Evolutionary conservation across 2,888 invertebrate genomes (phyloP).

Genomic region (Gnatocerus cornutus): DNA sequence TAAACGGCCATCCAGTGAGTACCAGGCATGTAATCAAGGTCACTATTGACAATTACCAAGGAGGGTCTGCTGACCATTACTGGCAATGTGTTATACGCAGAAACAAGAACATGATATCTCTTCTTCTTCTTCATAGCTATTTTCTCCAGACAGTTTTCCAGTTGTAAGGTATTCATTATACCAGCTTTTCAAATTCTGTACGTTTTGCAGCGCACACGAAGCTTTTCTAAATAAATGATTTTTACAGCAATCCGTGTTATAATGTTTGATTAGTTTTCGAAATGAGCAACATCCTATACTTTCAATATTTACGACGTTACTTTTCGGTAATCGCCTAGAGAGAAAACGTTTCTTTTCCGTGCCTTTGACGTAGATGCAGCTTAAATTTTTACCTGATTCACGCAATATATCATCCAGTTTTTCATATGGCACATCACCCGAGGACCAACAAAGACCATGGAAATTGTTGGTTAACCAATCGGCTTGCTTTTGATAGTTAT

Average conservation of each 20-base stretch:
- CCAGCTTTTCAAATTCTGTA: slow-evolving; percentile 5
- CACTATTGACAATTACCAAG: background rate
- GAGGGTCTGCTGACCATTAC: background rate
- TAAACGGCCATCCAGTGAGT: too few species aligned
- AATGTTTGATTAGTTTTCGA: background rate
- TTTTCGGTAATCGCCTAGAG: background rate
- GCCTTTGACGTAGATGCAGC: background rate
- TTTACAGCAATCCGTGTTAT: background rate
- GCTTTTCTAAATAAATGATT: slow-evolving; percentile 2
- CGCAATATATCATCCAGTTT: background rate
- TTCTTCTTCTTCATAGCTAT: too few species aligned
- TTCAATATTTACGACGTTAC: slow-evolving; percentile 21
- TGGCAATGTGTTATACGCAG: background rate
- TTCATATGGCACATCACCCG: background rate
- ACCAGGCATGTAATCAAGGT: too few species aligned
- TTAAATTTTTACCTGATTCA: background rate
- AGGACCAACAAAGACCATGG: background rate
- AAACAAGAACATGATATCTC: too few species aligned
- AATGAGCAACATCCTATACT: slow-evolving; percentile 23
- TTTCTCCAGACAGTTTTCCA: too few species aligned
- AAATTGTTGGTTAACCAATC: background rate
- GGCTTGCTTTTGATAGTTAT: background rate
- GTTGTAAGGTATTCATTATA: background rate
- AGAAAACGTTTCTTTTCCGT: background rate
- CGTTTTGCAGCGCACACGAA: slow-evolving; percentile 16